Evolutionary conservation across 92 coral and sea anemone species (phyloP).

Genomic region (Umimayanthus kanabou): DNA sequence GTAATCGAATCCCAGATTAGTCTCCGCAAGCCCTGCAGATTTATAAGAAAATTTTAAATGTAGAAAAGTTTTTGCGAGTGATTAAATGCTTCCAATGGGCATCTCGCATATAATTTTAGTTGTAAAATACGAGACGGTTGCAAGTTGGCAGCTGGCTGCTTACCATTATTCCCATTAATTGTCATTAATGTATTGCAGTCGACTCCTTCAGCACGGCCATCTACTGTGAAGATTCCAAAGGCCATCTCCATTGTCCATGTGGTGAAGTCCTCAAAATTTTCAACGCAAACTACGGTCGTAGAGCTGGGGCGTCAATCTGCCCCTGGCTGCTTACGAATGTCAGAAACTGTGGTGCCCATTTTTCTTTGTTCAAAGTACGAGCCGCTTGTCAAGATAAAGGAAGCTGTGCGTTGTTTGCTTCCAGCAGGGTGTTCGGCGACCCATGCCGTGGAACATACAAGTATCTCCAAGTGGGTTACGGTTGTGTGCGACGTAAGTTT

Average conservation of each 20-base stretch:
- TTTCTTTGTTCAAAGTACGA: background rate
- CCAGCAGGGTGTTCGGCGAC: background rate
- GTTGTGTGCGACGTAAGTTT: background rate
- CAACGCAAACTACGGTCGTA: conserved; percentile 12
- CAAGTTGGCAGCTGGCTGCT: no score
- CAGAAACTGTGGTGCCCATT: conserved; percentile 12
- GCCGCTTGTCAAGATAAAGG: background rate
- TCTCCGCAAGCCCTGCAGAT: no score
- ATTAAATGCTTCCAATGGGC: no score
- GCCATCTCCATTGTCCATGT: conserved; percentile 1
- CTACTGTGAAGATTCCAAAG: background rate
- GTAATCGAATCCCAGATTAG: no score
- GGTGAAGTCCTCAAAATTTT: background rate
- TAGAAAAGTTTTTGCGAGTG: no score
- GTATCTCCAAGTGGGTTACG: conserved; percentile 21
- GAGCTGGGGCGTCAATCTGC: background rate
- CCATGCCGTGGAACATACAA: conserved; percentile 23
- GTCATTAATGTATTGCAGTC: background rate
- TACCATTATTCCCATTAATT: no score
- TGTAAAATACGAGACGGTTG: no score
- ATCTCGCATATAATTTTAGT: no score
- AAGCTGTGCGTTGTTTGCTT: conserved; percentile 9
- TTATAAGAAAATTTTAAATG: no score
- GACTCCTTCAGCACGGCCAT: background rate
- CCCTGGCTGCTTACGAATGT: background rate